These are phyloP conservation scores for Luehdorfia chinensis DNA, from an alignment of 1,140 invertebrate genomes.

Conservation along the genomic window DNA sequence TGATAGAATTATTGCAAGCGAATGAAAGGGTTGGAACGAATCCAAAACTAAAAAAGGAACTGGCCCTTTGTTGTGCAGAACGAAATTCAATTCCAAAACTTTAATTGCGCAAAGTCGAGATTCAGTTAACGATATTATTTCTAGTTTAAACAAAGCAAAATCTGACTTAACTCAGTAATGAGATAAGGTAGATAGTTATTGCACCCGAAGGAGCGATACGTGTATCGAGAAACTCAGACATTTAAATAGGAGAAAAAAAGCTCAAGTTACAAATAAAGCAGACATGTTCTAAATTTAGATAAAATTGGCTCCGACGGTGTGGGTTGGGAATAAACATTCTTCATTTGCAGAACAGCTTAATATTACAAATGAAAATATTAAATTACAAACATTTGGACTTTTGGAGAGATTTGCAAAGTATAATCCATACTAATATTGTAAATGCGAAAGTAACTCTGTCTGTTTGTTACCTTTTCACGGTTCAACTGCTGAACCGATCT, in stretches of 20 bases:
- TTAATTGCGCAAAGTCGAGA: constrained; percentile 12
- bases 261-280: no score
- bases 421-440: no score
- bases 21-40: constrained; percentile 37
- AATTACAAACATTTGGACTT: no score
- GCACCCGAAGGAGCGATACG: neutral
- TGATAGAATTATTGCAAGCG: constrained; percentile 47
- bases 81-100: constrained; percentile 15
- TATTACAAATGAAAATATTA: no score
- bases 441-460: no score
- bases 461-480: no score
- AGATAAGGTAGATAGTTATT: constrained; percentile 7
- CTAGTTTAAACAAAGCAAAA: neutral
- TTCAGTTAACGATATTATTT: constrained; percentile 2
- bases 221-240: neutral
- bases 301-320: no score
- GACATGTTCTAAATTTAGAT: no score
- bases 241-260: constrained; percentile 2
- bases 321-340: no score
- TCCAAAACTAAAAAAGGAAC: constrained; percentile 29
- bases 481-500: no score
- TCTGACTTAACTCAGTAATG: neutral
- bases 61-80: constrained; percentile 10
- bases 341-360: no score
- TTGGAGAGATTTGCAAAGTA: no score